Percentiles rank a stretch among this genome's conserved stretches.
Conservation (phyloP, 2,113 vertebrate genomes). For the Eurystomus gularis region DNA sequence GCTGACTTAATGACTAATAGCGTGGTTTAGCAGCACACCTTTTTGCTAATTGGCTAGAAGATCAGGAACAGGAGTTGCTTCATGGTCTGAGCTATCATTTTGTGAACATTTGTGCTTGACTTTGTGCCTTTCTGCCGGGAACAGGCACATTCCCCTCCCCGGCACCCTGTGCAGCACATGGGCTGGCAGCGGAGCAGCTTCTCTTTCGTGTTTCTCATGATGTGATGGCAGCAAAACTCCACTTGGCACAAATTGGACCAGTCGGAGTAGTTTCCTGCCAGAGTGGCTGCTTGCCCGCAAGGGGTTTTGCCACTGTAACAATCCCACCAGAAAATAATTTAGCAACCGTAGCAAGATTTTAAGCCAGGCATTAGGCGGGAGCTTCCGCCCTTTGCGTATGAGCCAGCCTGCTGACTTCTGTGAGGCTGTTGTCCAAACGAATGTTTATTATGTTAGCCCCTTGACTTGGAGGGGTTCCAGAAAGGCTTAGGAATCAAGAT, state of each 20-base stretch:
- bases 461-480: background rate
- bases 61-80: background rate
- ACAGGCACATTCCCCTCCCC: rapidly evolving
- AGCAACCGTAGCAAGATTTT: background rate
- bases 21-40: background rate
- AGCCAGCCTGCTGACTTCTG: background rate
- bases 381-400: rapidly evolving
- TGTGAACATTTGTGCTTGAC: background rate
- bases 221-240: background rate
- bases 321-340: background rate
- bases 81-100: rapidly evolving
- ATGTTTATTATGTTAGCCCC: background rate
- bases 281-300: background rate
- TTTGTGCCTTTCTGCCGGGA: background rate
- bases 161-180: rapidly evolving
- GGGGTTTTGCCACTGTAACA: rapidly evolving
- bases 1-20: background rate
- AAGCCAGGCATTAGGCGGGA: rapidly evolving
- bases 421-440: background rate
- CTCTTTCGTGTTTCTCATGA: rapidly evolving
- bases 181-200: background rate
- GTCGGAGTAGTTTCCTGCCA: background rate
- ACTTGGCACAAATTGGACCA: rapidly evolving
- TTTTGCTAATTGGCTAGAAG: background rate
- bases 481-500: background rate